Percentiles rank a stretch among this genome's conserved stretches.
Conservation (phyloP, 2,888 invertebrate genomes). For the Oscheius myriophilus region DNA sequence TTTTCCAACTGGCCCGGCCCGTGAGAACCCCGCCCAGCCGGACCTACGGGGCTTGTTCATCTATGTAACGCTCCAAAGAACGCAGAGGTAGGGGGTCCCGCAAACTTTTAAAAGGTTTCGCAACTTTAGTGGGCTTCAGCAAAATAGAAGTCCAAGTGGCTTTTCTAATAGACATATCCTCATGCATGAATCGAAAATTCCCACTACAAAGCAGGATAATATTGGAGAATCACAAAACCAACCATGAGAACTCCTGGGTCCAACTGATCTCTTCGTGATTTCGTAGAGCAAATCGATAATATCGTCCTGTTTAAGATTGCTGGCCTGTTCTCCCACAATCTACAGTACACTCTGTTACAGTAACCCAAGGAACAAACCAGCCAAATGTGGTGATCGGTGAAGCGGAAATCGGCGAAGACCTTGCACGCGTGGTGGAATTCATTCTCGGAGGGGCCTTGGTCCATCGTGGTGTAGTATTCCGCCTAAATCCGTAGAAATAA, state of each 20-base stretch:
- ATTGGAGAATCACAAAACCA: background rate
- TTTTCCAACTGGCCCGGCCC: no score
- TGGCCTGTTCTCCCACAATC: constrained; percentile 26
- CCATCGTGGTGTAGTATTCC: constrained; percentile 39
- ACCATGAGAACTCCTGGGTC: background rate
- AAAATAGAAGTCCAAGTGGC: no score
- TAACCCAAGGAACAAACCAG: constrained; percentile 9
- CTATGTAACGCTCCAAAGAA: no score
- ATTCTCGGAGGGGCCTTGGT: constrained; percentile 33
- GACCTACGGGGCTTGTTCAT: no score
- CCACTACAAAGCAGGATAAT: no score
- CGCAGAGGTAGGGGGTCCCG: no score
- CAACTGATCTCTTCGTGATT: constrained; percentile 14
- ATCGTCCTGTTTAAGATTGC: constrained; percentile 14
- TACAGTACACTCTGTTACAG: background rate
- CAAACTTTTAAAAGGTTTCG: no score
- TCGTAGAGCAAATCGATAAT: constrained; percentile 28
- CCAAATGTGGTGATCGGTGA: constrained; percentile 27
- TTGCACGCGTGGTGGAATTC: constrained; percentile 35
- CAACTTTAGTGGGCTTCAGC: no score
- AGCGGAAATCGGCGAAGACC: constrained; percentile 42
- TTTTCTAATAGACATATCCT: no score
- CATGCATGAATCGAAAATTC: no score
- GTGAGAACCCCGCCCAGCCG: no score
- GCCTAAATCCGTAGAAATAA: constrained; percentile 6